Evolutionary conservation across 1,140 invertebrate genomes (phyloP).

Genomic region (Bombus sibiricus): DNA sequence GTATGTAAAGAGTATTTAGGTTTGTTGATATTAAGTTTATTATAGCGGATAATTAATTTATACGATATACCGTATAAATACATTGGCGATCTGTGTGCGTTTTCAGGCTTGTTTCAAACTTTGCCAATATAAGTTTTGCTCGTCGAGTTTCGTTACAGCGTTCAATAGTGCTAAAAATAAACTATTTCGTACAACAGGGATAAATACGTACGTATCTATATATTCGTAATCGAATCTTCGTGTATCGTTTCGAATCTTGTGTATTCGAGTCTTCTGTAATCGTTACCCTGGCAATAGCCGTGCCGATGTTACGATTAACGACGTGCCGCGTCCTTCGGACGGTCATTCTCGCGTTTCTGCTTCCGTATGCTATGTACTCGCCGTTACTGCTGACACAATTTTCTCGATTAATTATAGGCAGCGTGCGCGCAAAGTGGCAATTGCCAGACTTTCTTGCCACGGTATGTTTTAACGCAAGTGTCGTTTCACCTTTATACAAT

Average conservation of each 20-base stretch:
- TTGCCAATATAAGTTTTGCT: no score
- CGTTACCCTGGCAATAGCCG: not conserved
- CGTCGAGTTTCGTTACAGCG: no score
- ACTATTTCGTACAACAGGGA: no score
- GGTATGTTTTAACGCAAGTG: not conserved
- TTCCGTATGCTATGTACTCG: conserved; percentile 24
- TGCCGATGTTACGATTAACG: conserved; percentile 54
- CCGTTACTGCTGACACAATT: conserved; percentile 23
- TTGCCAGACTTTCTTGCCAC: not conserved
- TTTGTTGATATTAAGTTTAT: no score
- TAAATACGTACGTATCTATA: no score
- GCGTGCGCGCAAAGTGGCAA: not conserved
- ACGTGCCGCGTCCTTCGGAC: conserved; percentile 34
- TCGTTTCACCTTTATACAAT: not conserved
- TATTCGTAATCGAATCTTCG: not conserved
- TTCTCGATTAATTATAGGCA: conserved; percentile 32
- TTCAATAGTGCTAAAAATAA: no score
- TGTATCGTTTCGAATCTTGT: no score
- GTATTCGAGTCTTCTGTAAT: conserved; percentile 18
- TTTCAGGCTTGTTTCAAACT: no score
- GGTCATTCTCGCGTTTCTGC: conserved; percentile 36
- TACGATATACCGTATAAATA: not conserved
- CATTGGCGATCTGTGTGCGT: no score
- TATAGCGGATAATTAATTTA: no score
- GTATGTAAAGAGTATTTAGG: no score